Evolutionary conservation across 2,113 vertebrate species (phyloP).

Genomic region (Toxostoma redivivum): DNA sequence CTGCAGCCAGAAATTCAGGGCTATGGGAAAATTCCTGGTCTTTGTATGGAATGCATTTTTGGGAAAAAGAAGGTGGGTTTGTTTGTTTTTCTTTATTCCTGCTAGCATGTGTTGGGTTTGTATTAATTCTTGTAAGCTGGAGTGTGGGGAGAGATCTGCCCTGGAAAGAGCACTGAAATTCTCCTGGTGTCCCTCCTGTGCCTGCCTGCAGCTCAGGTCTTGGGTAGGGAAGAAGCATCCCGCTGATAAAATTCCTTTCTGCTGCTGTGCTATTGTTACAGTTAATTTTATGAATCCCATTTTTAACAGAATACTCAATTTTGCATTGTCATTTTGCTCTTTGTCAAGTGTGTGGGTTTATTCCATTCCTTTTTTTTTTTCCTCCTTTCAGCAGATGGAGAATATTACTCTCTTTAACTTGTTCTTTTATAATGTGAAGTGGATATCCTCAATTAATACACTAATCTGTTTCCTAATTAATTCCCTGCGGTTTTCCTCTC

Average conservation of each 20-base stretch:
- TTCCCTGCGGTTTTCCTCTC: background rate
- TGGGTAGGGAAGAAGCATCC: background rate
- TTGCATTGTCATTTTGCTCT: slow-evolving; percentile 24
- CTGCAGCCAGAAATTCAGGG: background rate
- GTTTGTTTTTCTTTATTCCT: background rate
- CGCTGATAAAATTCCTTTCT: background rate
- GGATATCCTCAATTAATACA: slow-evolving; percentile 45
- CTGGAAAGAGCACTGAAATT: background rate
- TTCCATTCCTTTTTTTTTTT: background rate
- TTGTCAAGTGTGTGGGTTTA: background rate
- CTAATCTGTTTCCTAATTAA: slow-evolving; percentile 62
- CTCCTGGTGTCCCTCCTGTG: background rate
- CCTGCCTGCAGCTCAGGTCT: background rate
- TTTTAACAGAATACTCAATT: background rate
- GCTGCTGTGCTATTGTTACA: background rate
- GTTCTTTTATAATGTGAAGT: slow-evolving; percentile 3
- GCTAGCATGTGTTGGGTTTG: background rate
- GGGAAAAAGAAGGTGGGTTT: background rate
- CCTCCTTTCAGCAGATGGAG: background rate
- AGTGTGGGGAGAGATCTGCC: background rate
- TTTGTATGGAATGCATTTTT: background rate
- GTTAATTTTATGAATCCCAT: background rate
- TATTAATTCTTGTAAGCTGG: background rate
- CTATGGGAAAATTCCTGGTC: background rate
- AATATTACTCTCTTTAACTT: background rate